phyloP scores from a whole-genome alignment of 2,113 vertebrate species.

The Sigmodon hispidus region DNA sequence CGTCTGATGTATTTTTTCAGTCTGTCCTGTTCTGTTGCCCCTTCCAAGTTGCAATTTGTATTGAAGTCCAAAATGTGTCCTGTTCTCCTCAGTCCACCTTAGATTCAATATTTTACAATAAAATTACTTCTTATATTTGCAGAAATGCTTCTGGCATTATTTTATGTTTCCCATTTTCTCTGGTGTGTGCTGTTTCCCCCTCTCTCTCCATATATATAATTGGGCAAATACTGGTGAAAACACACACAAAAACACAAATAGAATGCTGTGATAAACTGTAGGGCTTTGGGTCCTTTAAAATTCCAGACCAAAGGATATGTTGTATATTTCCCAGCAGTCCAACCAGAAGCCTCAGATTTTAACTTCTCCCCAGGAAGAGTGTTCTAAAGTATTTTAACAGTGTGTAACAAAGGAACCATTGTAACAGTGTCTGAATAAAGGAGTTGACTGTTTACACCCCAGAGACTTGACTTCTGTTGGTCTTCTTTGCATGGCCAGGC shows the following conservation, averaged over 20 bases:
- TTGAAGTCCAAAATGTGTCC: slow-evolving; percentile 87
- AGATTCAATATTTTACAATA: slow-evolving; percentile 91
- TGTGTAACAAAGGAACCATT: slow-evolving; percentile 93
- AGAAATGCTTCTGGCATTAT: slow-evolving; percentile 85
- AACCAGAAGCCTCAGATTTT: slow-evolving; percentile 71
- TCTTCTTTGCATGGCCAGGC: slow-evolving; percentile 79
- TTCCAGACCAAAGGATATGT: slow-evolving; percentile 70
- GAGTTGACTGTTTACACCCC: slow-evolving; percentile 93
- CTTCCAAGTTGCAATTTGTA: slow-evolving; percentile 82
- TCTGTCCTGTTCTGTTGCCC: slow-evolving; percentile 74
- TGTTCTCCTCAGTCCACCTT: slow-evolving; percentile 89
- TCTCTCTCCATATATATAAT: slow-evolving; percentile 85
- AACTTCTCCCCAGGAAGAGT: slow-evolving; percentile 81
- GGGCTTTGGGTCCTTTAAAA: slow-evolving; percentile 72
- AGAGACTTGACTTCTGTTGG: slow-evolving; percentile 78
- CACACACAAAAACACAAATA: slow-evolving; percentile 74
- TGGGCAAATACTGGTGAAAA: slow-evolving; percentile 87
- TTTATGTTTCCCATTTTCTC: slow-evolving; percentile 80
- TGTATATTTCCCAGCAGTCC: slow-evolving; percentile 75
- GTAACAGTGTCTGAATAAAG: slow-evolving; percentile 95
- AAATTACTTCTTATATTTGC: slow-evolving; percentile 90
- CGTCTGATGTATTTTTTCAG: slow-evolving; percentile 66
- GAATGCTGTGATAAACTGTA: slow-evolving; percentile 81
- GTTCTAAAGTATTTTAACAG: slow-evolving; percentile 91
- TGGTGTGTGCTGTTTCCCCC: not conserved